Conservation (phyloP, 2,888 invertebrate genomes). For the Hirtodrosophila alboralis region DNA sequence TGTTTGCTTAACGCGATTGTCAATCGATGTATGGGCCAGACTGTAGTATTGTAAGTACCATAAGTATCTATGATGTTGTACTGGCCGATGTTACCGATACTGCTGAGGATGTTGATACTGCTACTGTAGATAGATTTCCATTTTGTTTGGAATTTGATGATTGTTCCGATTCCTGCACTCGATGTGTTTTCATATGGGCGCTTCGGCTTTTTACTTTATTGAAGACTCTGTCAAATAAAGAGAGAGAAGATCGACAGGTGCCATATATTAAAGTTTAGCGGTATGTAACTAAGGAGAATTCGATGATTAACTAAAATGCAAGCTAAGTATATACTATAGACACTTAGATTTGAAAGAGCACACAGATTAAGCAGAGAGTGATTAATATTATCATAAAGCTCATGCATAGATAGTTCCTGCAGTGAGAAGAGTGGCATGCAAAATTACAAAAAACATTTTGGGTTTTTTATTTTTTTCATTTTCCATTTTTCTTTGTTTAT, state of each 20-base stretch:
- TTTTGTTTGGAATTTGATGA: constrained; percentile 51
- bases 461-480: constrained; percentile 3
- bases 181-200: constrained; percentile 99
- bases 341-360: constrained; percentile 48
- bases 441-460: constrained; percentile 41
- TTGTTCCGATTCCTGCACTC: constrained; percentile 92
- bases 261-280: constrained; percentile 33
- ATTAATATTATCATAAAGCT: constrained; percentile 8
- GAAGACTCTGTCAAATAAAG: constrained; percentile 93
- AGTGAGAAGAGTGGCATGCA: constrained; percentile 53
- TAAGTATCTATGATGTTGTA: constrained; percentile 35
- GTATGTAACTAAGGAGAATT: not conserved
- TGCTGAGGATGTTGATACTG: constrained; percentile 16
- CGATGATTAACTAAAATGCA: constrained; percentile 13
- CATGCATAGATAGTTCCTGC: constrained; percentile 47
- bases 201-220: constrained; percentile 99
- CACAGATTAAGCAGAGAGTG: constrained; percentile 39
- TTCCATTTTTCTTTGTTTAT: constrained; percentile 4
- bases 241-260: constrained; percentile 16
- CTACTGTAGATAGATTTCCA: constrained; percentile 21
- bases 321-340: constrained; percentile 27
- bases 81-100: constrained; percentile 18
- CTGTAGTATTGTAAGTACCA: no score
- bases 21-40: constrained; percentile 57
- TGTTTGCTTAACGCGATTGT: constrained; percentile 72